Base-by-base conservation (phyloP, 2,888 invertebrate genomes). In the Drosophila paramelanica region DNA sequence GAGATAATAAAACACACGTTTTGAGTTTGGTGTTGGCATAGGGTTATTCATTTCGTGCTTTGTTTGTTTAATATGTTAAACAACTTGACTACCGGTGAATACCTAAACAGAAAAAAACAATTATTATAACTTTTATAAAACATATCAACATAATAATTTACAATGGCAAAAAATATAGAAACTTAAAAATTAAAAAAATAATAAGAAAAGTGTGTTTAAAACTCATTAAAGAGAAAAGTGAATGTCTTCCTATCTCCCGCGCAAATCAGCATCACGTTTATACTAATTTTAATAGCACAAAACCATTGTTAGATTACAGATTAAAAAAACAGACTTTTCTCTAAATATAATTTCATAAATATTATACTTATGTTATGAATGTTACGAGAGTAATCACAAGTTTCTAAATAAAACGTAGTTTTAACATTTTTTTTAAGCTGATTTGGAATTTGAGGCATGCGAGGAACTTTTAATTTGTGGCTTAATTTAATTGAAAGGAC, bases 1-100 rank as follows among this genome's bases (percentile, higher is more conserved):
- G 25, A 79, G 86, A 85, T 83, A 83, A 81, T 83, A 83, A 83
- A 88, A 79, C 58, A 79, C 82, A 88, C 86, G 83, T 77, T 65
- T 60, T 42, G 75, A 65, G 76, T 66, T 67, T 67, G 33, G 7
- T 8, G 51, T 50, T 43, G 50, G 49, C 67, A 50, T 31, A n/a
- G 45, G 50, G 52, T 50, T 62, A 53, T 27, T 31, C 20, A n/a
- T 27, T 20, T 58, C n/a, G 13, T 46, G 23, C 41, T 38, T 17
- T 31, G 27, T 31, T 39, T 39, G 25, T 8, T 33, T 8, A 39
- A 51, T 39, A 33, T 31, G 31, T 8, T 8, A n/a, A 5, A 49
- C 10, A 14, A 10, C 6, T 0, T 17, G 8, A 0, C 5, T 13
- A 27, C 13, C 39, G 20, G 20, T 2, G 5, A 27, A 10, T 17